Evolutionary conservation across 2,797 vertebrate species (phyloP), one percentile per base, ranked within the genome.

Genomic region (Aldrovandia affinis): DNA sequence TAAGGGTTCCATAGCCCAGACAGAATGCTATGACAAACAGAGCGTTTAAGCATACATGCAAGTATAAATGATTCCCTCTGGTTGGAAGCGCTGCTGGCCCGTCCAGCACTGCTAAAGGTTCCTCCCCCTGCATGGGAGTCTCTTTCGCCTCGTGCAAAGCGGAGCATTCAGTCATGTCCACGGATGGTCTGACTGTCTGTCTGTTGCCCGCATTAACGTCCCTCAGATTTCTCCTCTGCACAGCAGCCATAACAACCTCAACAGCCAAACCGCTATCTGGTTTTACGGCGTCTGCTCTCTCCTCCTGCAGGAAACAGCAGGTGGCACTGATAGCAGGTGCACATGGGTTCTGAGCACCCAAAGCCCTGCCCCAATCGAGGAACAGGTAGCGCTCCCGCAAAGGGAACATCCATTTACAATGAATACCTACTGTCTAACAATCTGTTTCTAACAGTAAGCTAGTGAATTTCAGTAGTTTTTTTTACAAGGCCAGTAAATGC

Each of bases 301-400:
- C 12, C 22, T 36, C 14, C 47, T 57, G 28, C 57, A 28, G 85
- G 68, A 80, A 83, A 85, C 55, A 89, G 88, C 91, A 94, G 92
- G 94, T 93, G 90, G 88, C 85, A 81, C 80, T 57, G 30, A 85
- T 70, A 84, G 80, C 89, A 93, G 89, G 91, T 92, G 89, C 81
- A 89, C 86, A 25, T 0, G 47, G 22, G 78, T 81, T 84, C 86
- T 78, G 82, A 86, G 86, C 83, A 82, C 68, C 61, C 70, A 85
- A 86, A 36, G 33, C 36, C 33, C 68, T 28, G 30, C 63, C 63
- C 12, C 30, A 33, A 33, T 36, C 63, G 15, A 68, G 30, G 68
- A 70, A 25, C 30, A 36, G 68, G 15, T 36, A 70, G 30, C 18
- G 68, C 33, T 5, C 33, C 68, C 63, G 10, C 68, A 20, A 20